Percentiles rank a stretch among this genome's conserved stretches.
These are phyloP conservation scores for Oscheius sp. DNA, from an alignment of 2,888 invertebrate genomes.

Conservation along the genomic window DNA sequence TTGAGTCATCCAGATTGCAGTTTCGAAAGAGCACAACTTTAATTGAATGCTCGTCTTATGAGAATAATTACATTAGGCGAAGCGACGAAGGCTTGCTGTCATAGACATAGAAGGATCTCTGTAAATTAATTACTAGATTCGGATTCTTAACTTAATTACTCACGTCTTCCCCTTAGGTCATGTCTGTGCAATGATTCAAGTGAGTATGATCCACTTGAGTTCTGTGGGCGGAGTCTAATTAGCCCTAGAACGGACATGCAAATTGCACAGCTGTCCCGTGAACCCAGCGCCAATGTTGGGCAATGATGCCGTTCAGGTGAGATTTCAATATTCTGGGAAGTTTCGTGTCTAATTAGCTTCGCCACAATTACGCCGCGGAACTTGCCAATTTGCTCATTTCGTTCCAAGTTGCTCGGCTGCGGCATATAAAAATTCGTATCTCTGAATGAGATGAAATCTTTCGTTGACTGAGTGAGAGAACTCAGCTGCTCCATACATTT, in stretches of 20 bases:
- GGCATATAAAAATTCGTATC: no score
- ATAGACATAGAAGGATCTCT: no score
- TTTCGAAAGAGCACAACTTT: background rate
- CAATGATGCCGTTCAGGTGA: conserved; percentile 14
- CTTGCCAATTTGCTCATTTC: background rate
- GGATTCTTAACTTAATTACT: no score
- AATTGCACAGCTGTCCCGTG: conserved; percentile 24
- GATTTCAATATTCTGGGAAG: background rate
- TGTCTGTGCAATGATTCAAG: conserved; percentile 14
- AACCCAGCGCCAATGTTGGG: background rate
- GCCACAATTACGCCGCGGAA: background rate
- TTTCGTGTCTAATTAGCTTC: conserved; percentile 1
- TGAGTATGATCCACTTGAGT: conserved; percentile 24
- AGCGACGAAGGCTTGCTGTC: no score
- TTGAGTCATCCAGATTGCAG: background rate
- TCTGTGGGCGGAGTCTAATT: conserved; percentile 23
- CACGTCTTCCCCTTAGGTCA: background rate
- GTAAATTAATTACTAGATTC: no score
- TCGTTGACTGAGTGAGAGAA: no score
- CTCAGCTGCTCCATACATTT: background rate
- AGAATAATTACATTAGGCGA: conserved; percentile 7
- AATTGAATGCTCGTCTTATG: conserved; percentile 1
- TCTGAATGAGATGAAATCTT: no score
- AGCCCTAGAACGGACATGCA: conserved; percentile 20
- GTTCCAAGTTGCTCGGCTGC: no score